phyloP scores from a whole-genome alignment of 2,113 vertebrate genomes.

The Ramphastos sulfuratus region DNA sequence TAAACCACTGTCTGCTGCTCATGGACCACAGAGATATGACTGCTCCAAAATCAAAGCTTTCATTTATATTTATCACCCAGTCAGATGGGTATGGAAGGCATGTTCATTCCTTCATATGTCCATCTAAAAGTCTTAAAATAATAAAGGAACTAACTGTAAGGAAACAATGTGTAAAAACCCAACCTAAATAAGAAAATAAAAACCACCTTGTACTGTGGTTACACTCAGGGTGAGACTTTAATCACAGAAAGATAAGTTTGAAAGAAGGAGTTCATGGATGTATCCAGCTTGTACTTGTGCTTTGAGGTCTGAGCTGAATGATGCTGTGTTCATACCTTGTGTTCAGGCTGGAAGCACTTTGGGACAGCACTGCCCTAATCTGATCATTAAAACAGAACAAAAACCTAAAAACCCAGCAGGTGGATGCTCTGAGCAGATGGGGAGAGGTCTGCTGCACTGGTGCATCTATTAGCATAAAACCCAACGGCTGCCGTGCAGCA shows the following conservation, averaged over 20 bases:
- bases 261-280: neutral
- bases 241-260: neutral
- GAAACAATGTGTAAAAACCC: neutral
- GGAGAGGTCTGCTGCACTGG: neutral
- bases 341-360: neutral
- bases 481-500: neutral
- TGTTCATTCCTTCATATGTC: neutral
- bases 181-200: neutral
- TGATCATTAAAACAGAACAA: neutral
- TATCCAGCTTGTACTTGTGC: neutral
- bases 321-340: neutral
- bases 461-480: conserved; percentile 58
- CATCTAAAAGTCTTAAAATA: neutral
- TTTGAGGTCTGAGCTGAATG: neutral
- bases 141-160: neutral
- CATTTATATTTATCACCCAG: neutral
- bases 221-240: neutral
- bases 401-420: conserved; percentile 14
- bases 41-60: neutral
- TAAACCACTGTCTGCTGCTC: neutral
- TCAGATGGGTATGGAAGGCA: neutral
- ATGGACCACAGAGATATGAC: neutral
- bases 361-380: conserved; percentile 1
- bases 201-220: neutral
- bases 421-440: conserved; percentile 63